Conservation (phyloP, 2,797 vertebrate genomes). For the Sebastes kiyomatsui region DNA sequence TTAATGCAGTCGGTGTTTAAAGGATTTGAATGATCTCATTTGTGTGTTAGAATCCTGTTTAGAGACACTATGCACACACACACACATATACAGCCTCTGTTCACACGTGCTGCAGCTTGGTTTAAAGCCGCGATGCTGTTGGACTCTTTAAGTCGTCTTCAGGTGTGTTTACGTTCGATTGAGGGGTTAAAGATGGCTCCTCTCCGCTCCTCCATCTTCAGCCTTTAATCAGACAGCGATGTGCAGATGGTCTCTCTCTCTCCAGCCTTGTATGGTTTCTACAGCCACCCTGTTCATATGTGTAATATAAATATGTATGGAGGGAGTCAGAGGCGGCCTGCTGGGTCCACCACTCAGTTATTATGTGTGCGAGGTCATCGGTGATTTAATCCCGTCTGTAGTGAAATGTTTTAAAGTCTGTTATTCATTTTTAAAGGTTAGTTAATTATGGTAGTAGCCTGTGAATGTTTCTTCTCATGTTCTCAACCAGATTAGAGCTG, state of each 20-base stretch:
- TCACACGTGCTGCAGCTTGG: neutral
- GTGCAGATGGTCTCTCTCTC: conserved; percentile 24
- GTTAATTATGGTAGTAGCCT: neutral
- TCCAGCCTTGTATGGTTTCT: conserved; percentile 3
- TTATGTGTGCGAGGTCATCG: conserved; percentile 25
- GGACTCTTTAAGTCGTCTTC: conserved; percentile 14
- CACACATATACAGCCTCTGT: no score
- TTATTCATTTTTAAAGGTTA: conserved; percentile 39
- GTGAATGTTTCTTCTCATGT: conserved; percentile 2
- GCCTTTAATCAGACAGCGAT: conserved; percentile 46
- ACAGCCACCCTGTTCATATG: neutral
- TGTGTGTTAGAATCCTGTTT: neutral
- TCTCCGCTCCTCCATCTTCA: neutral
- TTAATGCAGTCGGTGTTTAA: conserved; percentile 6
- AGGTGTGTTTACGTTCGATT: conserved; percentile 26
- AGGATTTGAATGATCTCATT: neutral
- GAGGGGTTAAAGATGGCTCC: neutral
- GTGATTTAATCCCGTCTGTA: conserved; percentile 19
- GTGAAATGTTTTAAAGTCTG: conserved; percentile 1
- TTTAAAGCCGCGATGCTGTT: neutral
- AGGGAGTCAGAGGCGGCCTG: neutral
- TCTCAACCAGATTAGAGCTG: conserved; percentile 1
- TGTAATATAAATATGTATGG: conserved; percentile 35
- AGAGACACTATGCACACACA: no score
- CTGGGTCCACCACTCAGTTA: conserved; percentile 13